These are phyloP conservation scores for Lagopus leucura DNA, from an alignment of 2,113 vertebrate genomes.

Conservation along the genomic window DNA sequence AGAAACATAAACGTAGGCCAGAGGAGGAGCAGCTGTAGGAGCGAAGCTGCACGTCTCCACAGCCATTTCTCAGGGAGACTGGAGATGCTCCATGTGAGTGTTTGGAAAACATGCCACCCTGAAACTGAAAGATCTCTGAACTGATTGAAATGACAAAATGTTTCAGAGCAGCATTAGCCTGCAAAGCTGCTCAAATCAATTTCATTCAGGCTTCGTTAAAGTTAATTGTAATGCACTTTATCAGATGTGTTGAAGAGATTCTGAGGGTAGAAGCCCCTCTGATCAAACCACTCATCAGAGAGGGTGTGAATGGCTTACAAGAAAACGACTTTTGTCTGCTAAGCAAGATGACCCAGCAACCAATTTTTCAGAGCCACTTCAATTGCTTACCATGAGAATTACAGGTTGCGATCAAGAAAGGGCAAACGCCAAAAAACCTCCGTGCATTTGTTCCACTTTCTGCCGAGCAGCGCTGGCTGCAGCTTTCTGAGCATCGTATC, in stretches of 20 bases:
- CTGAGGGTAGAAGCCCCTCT: neutral
- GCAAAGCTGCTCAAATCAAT: neutral
- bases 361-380: neutral
- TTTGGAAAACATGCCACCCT: neutral
- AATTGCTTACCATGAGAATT: neutral
- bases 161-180: constrained; percentile 9
- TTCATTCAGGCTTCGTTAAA: neutral
- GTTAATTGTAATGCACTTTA: constrained; percentile 37
- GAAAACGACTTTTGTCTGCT: constrained; percentile 18
- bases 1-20: neutral
- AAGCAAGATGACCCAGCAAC: constrained; percentile 20
- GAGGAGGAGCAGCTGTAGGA: neutral
- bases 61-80: neutral
- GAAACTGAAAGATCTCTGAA: neutral
- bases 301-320: neutral
- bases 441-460: neutral
- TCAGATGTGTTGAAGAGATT: neutral
- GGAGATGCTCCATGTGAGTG: neutral
- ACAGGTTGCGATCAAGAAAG: neutral
- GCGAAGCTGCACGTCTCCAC: neutral
- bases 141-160: neutral
- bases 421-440: neutral
- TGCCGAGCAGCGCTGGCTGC: neutral
- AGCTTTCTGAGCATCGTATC: constrained; percentile 47
- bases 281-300: neutral